phyloP scores from a whole-genome alignment of 2,797 vertebrate genomes.

The Sebastes cheni region DNA sequence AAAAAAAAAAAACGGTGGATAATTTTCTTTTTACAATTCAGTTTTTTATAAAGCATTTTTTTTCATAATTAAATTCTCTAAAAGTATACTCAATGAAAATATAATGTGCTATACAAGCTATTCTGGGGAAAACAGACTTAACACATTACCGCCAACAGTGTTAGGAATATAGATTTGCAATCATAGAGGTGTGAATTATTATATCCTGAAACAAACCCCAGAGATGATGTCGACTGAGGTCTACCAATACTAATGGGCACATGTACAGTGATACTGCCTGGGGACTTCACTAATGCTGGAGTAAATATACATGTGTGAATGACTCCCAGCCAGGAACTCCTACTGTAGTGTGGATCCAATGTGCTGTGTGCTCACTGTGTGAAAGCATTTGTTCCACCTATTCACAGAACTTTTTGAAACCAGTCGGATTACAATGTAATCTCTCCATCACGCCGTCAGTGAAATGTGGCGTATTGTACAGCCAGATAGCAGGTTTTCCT shows the following conservation, averaged over 20 bases:
- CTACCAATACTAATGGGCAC: not conserved
- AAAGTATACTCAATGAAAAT: not conserved
- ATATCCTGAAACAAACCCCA: constrained; percentile 1
- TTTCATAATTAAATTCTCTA: not conserved
- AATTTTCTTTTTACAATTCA: not conserved
- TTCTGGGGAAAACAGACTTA: not conserved
- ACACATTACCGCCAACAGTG: constrained; percentile 5
- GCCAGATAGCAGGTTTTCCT: not conserved
- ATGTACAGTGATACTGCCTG: not conserved
- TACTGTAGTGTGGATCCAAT: not conserved
- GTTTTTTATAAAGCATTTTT: not conserved
- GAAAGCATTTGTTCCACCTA: not conserved
- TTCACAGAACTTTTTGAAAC: not conserved
- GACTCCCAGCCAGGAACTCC: not conserved
- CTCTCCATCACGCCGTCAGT: not conserved
- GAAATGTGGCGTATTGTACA: not conserved
- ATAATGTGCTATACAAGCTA: not conserved
- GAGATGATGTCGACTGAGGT: not conserved
- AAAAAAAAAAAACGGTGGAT: not conserved
- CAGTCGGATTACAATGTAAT: not conserved
- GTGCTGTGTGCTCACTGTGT: not conserved
- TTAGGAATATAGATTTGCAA: constrained; percentile 14
- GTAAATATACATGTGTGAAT: constrained; percentile 17
- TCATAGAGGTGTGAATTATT: constrained; percentile 20
- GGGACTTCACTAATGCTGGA: not conserved